A percentile compares a stretch with the other conserved stretches of the same genome.
Conservation (phyloP, 2,113 vertebrate genomes). For the Microcebus jonahi region DNA sequence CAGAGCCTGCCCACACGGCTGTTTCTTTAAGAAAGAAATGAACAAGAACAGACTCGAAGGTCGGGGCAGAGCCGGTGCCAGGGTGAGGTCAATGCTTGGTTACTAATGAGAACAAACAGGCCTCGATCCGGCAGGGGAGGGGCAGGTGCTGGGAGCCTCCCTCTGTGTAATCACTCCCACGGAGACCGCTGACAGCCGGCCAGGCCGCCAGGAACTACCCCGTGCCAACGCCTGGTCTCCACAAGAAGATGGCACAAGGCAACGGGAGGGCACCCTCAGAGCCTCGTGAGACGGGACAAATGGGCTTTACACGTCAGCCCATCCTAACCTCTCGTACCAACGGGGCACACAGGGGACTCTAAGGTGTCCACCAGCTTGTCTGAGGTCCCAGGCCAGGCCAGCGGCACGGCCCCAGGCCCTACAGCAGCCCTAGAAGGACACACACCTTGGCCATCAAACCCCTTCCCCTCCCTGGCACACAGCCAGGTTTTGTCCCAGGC, state of each 20-base stretch:
- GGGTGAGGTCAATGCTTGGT: slow-evolving; percentile 65
- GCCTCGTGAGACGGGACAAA: neutral
- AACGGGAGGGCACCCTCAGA: neutral
- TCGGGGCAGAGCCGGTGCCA: neutral
- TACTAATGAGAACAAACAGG: slow-evolving; percentile 25
- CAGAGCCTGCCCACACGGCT: neutral
- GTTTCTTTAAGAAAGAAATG: neutral
- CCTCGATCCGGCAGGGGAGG: neutral
- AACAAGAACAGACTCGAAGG: neutral
- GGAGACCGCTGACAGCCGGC: neutral
- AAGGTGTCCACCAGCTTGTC: neutral
- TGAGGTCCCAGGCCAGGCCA: neutral
- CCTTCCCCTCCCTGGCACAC: neutral
- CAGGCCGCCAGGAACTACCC: neutral
- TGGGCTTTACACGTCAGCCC: neutral
- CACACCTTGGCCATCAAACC: too few species aligned
- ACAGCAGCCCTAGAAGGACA: neutral
- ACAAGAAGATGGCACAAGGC: neutral
- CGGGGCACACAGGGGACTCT: accelerated
- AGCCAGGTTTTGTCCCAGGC: neutral
- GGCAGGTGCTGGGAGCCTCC: neutral
- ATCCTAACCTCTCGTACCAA: neutral
- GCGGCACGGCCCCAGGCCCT: accelerated
- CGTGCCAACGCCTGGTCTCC: neutral
- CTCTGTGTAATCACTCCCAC: neutral